Conservation (phyloP, 2,888 invertebrate genomes). For the Dolichopus griseipennis region DNA sequence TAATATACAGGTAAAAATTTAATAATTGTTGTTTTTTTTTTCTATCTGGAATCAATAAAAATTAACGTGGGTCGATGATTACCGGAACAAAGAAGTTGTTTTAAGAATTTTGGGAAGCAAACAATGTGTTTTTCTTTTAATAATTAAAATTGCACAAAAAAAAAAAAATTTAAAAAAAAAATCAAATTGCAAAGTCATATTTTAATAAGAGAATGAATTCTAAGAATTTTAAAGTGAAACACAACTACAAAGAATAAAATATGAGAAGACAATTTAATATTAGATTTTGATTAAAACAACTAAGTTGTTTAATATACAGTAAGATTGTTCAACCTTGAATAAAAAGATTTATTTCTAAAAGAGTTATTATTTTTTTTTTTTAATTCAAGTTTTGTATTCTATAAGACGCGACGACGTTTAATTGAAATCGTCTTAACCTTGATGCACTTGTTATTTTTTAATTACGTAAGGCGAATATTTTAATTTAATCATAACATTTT, state of each 20-base stretch:
- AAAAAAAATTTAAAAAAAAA: no score
- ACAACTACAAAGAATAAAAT: no score
- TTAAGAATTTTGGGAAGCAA: no score
- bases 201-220: no score
- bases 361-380: not conserved
- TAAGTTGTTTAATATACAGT: not conserved
- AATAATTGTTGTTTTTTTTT: not conserved
- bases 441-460: not conserved
- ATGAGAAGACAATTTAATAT: no score
- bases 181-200: no score
- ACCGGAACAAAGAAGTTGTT: not conserved
- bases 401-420: no score
- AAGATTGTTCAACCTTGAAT: not conserved
- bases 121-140: no score
- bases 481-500: not conserved
- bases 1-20: not conserved
- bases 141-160: no score
- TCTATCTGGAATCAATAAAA: not conserved
- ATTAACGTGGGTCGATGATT: not conserved
- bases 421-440: not conserved
- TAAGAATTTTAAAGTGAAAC: no score
- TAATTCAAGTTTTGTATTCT: not conserved
- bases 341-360: not conserved
- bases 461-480: not conserved
- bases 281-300: no score